Percentiles rank a stretch among this genome's conserved stretches.
Conservation (phyloP, 2,113 vertebrate genomes). For the Mugil cephalus region DNA sequence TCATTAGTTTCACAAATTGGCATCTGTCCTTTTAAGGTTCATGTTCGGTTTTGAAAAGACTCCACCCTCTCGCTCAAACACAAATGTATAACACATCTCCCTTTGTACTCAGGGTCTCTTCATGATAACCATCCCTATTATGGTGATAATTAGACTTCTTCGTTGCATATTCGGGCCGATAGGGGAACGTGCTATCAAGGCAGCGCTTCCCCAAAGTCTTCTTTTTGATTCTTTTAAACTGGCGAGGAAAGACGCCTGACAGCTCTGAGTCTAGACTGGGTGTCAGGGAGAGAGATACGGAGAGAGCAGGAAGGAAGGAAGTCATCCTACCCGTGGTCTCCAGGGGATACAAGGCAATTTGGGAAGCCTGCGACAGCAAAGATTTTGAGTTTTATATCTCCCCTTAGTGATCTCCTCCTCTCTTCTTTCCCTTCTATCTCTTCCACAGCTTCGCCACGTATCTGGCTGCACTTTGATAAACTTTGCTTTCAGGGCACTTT, state of each 20-base stretch:
- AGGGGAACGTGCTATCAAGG: slow-evolving; percentile 4
- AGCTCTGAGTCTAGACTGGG: background rate
- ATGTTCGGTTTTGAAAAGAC: too few relatives aligned
- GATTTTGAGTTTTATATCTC: slow-evolving; percentile 37
- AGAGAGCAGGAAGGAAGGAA: slow-evolving; percentile 17
- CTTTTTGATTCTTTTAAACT: slow-evolving; percentile 9
- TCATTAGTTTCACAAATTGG: too few relatives aligned
- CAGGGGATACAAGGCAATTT: slow-evolving; percentile 35
- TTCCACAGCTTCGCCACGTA: background rate
- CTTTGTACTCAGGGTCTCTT: slow-evolving; percentile 4
- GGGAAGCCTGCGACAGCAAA: slow-evolving; percentile 36
- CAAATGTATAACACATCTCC: background rate
- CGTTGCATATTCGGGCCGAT: slow-evolving; percentile 19
- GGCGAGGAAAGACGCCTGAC: slow-evolving; percentile 2
- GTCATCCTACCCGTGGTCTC: slow-evolving; percentile 31
- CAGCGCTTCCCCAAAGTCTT: background rate
- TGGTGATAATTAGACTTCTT: slow-evolving; percentile 20
- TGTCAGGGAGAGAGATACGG: background rate
- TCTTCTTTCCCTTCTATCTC: background rate
- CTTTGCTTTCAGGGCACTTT: slow-evolving; percentile 58
- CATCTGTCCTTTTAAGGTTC: too few relatives aligned
- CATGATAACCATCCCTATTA: slow-evolving; percentile 2
- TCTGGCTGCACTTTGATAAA: slow-evolving; percentile 43
- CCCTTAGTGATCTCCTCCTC: background rate
- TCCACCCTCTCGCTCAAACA: too few relatives aligned